Evolutionary conservation across 2,113 vertebrate genomes (phyloP).

Genomic region (Probosciger aterrimus): DNA sequence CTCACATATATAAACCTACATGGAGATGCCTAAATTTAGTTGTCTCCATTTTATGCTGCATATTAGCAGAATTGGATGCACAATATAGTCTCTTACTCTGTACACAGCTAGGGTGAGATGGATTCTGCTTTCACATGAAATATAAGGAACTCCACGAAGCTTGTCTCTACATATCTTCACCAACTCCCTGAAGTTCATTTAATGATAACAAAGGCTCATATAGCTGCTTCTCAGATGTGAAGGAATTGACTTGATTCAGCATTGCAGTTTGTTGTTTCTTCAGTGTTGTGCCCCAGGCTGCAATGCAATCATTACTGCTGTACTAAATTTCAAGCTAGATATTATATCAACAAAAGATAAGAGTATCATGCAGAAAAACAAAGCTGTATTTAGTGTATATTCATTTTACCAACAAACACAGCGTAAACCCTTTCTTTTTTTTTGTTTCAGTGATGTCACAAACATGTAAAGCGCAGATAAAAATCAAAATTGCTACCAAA

Average conservation of each 20-base stretch:
- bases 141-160: background rate
- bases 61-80: background rate
- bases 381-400: background rate
- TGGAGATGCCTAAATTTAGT: background rate
- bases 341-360: background rate
- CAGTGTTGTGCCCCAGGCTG: background rate
- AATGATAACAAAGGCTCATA: background rate
- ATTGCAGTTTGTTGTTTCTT: background rate
- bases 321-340: background rate
- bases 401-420: background rate
- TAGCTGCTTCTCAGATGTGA: background rate
- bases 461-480: background rate
- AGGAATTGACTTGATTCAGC: conserved; percentile 2
- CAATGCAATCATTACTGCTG: background rate
- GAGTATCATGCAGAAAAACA: background rate
- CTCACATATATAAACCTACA: background rate
- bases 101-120: background rate
- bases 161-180: background rate
- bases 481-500: background rate
- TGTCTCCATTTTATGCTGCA: background rate
- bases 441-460: background rate
- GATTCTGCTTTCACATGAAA: background rate
- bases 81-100: background rate
- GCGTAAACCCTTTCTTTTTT: background rate
- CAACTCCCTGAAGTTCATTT: conserved; percentile 1